Evolutionary conservation across 2,797 vertebrate species (phyloP).

Genomic region (Brotula barbata): DNA sequence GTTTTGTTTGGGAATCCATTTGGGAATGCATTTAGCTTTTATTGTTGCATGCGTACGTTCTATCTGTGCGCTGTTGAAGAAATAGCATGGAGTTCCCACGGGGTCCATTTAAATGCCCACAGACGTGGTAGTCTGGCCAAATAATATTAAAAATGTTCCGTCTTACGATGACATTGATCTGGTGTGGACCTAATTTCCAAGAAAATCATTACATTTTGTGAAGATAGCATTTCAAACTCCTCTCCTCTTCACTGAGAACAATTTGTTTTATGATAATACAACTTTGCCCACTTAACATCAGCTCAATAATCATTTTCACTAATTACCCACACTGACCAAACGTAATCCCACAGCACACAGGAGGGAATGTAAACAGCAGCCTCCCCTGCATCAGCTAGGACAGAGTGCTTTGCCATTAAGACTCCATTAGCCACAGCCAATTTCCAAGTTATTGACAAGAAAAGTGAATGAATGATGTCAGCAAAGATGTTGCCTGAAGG

Average conservation of each 20-base stretch:
- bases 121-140: too few relatives aligned
- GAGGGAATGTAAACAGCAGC: constrained; percentile 20
- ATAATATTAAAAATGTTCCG: too few relatives aligned
- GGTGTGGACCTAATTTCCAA: too few relatives aligned
- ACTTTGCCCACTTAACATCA: constrained; percentile 51
- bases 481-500: constrained; percentile 27
- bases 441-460: constrained; percentile 49
- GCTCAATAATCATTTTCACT: constrained; percentile 49
- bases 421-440: constrained; percentile 63
- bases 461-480: constrained; percentile 48
- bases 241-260: constrained; percentile 15
- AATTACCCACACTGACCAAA: constrained; percentile 56
- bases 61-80: too few relatives aligned
- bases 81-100: too few relatives aligned
- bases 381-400: constrained; percentile 41
- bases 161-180: too few relatives aligned
- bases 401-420: constrained; percentile 64
- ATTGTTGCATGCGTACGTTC: too few relatives aligned
- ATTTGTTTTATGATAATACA: constrained; percentile 21
- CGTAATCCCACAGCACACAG: constrained; percentile 54
- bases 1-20: too few relatives aligned
- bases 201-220: constrained; percentile 1
- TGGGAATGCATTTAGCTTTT: too few relatives aligned
- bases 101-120: too few relatives aligned
- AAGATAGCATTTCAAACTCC: constrained; percentile 27